These are phyloP conservation scores for Phoenoteleia sp. DNA, from an alignment of 2,888 invertebrate species.

Conservation along the genomic window DNA sequence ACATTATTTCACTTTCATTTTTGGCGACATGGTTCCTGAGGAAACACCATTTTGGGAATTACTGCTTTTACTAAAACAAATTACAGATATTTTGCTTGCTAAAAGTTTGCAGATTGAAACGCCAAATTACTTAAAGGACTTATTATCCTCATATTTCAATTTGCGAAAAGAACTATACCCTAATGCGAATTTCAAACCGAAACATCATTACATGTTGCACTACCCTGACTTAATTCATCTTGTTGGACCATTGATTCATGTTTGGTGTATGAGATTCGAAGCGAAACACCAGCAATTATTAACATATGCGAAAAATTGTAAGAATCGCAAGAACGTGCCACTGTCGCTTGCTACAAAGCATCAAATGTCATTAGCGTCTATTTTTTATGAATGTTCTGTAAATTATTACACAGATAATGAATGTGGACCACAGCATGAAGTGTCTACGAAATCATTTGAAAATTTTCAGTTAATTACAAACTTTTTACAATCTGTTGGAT, in stretches of 20 bases:
- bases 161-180: slow-evolving; percentile 10
- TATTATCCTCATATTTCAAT: slow-evolving; percentile 6
- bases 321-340: no score
- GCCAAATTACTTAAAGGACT: slow-evolving; percentile 9
- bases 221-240: slow-evolving; percentile 10
- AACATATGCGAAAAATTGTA: no score
- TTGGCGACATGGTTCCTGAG: slow-evolving; percentile 52
- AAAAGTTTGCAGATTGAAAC: slow-evolving; percentile 32
- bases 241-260: slow-evolving; percentile 13
- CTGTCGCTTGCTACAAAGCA: no score
- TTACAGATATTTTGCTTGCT: slow-evolving; percentile 43
- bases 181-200: slow-evolving; percentile 18
- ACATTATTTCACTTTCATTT: slow-evolving; percentile 50
- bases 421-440: no score
- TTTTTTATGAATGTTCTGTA: no score
- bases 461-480: no score
- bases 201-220: slow-evolving; percentile 31
- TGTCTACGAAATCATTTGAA: no score
- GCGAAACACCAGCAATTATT: slow-evolving; percentile 2
- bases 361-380: no score
- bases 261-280: neutral
- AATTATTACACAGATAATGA: no score
- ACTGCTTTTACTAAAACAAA: slow-evolving; percentile 40
- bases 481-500: no score
- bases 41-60: slow-evolving; percentile 39